Evolutionary conservation across 2,888 invertebrate genomes (phyloP), one percentile per base, ranked within the genome.

Genomic region (Eudasyphora cyanicolor): DNA sequence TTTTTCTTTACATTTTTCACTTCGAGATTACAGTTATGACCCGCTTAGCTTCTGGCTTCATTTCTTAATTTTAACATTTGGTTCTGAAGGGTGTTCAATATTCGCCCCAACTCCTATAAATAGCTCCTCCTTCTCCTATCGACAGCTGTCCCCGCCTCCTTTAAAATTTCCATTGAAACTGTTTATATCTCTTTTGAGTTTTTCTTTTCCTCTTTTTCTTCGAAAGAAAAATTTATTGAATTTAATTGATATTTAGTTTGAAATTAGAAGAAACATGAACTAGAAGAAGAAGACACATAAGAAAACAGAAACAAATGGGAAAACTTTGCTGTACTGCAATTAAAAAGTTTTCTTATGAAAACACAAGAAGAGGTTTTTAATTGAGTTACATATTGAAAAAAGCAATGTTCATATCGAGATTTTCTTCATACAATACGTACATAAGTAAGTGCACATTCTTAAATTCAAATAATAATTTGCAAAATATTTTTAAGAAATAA

Each of bases 211-310:
- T n/a, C 45, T n/a, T 2, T 7, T 38, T n/a, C 17, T 10, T 54
- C 29, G 5, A 49, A 19, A 67, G 24, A 45, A 77, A 54, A 79
- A 81, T 81, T 64, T 84, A 84, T 84, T 84, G 80, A 78, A 84
- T 84, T 84, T 84, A 84, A 84, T 84, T 84, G 84, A 84, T 84
- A 81, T 84, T 84, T 81, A 84, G 84, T 81, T 84, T 76, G 75
- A 81, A 73, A 84, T 84, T 78, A 76, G 73, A 84, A 73, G n/a
- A n/a, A n/a, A n/a, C n/a, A n/a, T n/a, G n/a, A n/a, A n/a, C n/a
- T n/a, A 38, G 64, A 32, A 7, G 24, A 57, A 21, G 57, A 12
- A 57, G 3, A n/a, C 17, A 51, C 17, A 54, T 21, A 60, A n/a
- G n/a, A 29, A 60, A 60, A 27, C 10, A 42, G 17, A 42, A 67